Conservation (phyloP, 2,797 vertebrate species). For the Poecilia velifera region DNA sequence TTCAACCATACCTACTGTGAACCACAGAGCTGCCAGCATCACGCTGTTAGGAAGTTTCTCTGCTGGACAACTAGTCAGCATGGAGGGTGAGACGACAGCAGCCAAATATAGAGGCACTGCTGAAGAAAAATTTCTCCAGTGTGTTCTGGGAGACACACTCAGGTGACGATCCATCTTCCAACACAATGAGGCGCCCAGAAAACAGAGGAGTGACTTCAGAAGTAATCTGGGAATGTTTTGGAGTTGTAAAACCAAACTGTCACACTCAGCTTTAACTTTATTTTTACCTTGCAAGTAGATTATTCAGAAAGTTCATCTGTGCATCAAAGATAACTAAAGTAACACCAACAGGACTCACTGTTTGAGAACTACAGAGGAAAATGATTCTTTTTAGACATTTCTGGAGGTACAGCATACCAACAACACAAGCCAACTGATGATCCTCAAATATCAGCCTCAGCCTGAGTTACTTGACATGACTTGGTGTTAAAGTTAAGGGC, state of each 20-base stretch:
- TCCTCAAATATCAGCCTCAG: no score
- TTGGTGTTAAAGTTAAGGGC: conserved; percentile 38
- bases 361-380: not conserved
- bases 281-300: not conserved
- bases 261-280: not conserved
- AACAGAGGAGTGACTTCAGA: not conserved
- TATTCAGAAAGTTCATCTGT: not conserved
- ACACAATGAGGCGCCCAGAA: not conserved
- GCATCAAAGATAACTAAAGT: not conserved
- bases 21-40: not conserved
- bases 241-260: not conserved
- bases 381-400: conserved; percentile 42
- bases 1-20: not conserved
- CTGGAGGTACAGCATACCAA: conserved; percentile 58
- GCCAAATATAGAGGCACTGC: not conserved
- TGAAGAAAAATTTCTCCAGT: not conserved
- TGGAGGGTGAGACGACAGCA: not conserved
- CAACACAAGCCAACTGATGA: not conserved
- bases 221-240: not conserved
- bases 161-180: not conserved
- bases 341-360: not conserved
- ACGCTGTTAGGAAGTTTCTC: not conserved
- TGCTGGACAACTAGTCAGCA: not conserved
- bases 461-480: conserved; percentile 30
- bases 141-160: not conserved